phyloP scores from a whole-genome alignment of 2,113 vertebrate genomes.

The Neoarius graeffei region DNA sequence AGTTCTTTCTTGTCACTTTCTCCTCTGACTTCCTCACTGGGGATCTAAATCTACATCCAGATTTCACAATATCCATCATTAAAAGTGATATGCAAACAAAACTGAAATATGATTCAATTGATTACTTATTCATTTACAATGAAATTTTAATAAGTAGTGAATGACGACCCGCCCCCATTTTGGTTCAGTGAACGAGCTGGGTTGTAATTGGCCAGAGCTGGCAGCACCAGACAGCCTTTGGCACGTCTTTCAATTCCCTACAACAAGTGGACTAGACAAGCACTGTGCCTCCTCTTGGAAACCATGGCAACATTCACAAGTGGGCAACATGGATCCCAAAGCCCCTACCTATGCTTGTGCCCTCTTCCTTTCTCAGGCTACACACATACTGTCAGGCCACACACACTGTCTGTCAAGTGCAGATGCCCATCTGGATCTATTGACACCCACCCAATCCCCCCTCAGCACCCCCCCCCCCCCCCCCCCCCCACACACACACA shows the following conservation, averaged over 20 bases:
- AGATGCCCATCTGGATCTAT: conserved; percentile 54
- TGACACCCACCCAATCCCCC: not conserved
- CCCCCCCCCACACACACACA: conserved; percentile 55
- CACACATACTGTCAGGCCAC: conserved; percentile 32
- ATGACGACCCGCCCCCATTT: not conserved
- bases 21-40: not conserved
- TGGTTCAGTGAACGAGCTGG: not conserved
- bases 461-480: not conserved
- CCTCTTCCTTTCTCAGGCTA: conserved; percentile 31
- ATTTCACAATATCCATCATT: not conserved
- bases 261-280: conserved; percentile 61
- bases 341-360: conserved; percentile 26
- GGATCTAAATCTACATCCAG: not conserved
- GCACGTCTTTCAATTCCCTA: conserved; percentile 30
- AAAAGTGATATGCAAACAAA: not conserved
- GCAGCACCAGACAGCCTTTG: conserved; percentile 55
- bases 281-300: conserved; percentile 60
- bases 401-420: conserved; percentile 54
- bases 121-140: not conserved
- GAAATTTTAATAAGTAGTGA: not conserved
- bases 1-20: not conserved
- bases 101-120: not conserved
- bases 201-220: not conserved
- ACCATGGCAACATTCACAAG: conserved; percentile 73
- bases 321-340: conserved; percentile 66